Base-by-base conservation (phyloP, 2,797 vertebrate genomes). In the Sarcoramphus papa region DNA sequence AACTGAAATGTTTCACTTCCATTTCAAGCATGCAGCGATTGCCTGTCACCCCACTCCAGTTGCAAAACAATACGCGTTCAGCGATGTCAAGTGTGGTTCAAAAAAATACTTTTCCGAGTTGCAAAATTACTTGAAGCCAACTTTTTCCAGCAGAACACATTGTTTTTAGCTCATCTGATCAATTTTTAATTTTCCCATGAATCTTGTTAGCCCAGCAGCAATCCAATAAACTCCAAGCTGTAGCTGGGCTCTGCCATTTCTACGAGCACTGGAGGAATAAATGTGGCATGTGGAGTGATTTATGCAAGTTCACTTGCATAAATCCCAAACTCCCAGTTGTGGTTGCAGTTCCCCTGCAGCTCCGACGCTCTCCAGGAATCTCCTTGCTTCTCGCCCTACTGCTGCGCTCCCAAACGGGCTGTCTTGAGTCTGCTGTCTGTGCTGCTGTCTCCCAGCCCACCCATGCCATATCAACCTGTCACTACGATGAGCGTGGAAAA, bases 101-200 rank as follows among this genome's bases (percentile, higher is more conserved):
- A 88, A 96, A 69, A 88, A 88, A 48, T 65, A 43, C 59, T 92
- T 94, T 78, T 83, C 45, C 5, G 40, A 74, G 59, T 91, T 93
- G 59, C 63, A 91, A 92, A 94, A 88, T 84, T 81, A 68, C 51
- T 95, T 6, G 3, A 93, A 92, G 74, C 51, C 43, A 88, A 40
- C 40, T 35, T 79, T 81, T 92, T 15, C 51, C 70, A 60, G 59
- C n/a, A 88, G 93, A 93, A 90, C 69, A 75, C 89, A 94, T 91
- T 96, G 95, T 78, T 91, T 95, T 92, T 90, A 92, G 88, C 79
- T 92, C 87, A 73, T 95, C 76, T 95, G 94, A 92, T 90, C 18
- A 88, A 93, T 93, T 88, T 96, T 96, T 95, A 91, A 90, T 96
- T 93, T 96, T 84, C 62, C 90, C 79, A 90, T 86, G 79, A 91